phyloP scores from a whole-genome alignment of 1,140 invertebrate species.

The Drosophila rufa region DNA sequence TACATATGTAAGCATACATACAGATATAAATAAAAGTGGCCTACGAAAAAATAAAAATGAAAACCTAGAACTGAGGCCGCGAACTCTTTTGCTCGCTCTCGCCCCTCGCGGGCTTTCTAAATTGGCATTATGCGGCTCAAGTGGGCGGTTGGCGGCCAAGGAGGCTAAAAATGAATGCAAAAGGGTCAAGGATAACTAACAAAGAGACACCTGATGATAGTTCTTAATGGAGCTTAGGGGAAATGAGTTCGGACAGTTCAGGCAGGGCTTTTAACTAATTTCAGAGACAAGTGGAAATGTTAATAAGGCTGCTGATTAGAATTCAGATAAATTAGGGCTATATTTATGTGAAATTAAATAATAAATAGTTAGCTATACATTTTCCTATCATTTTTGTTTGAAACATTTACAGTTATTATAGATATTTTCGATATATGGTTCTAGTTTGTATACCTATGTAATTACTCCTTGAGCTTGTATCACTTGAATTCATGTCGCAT shows the following conservation, averaged over 20 bases:
- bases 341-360: no score
- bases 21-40: slow-evolving; percentile 43
- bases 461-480: background rate
- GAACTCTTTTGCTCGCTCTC: slow-evolving; percentile 15
- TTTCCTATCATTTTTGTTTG: fast-evolving
- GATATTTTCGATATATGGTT: background rate
- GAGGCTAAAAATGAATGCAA: background rate
- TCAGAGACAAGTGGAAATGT: background rate
- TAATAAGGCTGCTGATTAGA: background rate
- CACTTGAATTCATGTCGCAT: background rate
- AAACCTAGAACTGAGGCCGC: slow-evolving; percentile 13
- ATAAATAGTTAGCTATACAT: no score
- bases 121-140: slow-evolving; percentile 36
- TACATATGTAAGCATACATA: background rate
- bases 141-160: slow-evolving; percentile 2
- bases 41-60: slow-evolving; percentile 7
- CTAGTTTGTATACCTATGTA: no score
- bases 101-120: slow-evolving; percentile 10
- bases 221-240: slow-evolving; percentile 21
- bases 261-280: slow-evolving; percentile 17
- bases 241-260: slow-evolving; percentile 11
- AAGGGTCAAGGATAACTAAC: slow-evolving; percentile 35
- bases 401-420: background rate
- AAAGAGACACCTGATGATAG: slow-evolving; percentile 46
- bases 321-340: no score